Evolutionary conservation across 2,888 invertebrate genomes (phyloP), one percentile per base, ranked within the genome.

Genomic region (Apantesis nais): DNA sequence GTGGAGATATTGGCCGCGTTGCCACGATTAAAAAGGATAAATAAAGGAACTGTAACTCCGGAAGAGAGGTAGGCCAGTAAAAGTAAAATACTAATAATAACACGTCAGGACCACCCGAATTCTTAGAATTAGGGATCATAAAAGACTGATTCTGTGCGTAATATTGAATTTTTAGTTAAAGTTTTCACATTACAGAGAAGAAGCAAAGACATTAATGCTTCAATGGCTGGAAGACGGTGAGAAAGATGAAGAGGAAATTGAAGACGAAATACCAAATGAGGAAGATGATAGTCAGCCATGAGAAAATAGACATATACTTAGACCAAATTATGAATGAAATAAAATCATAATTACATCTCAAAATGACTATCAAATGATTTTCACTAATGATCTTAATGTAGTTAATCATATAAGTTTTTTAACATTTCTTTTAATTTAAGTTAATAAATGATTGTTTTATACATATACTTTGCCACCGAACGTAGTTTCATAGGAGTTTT

Each of bases 11-110:
- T 96, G 39, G 95, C 95, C 0, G 82, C 95, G 8, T 82, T 96
- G 67, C 95, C 96, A 0, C 87, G 91, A 62, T 87, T 96, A 29
- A 96, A 93, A 73, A 89, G 96, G 66, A 88, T 96, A 25, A 96
- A 96, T 80, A 96, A 96, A 84, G 84, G 84, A 9, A 75, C 83
- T 0, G 88, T 96, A 3, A 92, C 91, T 2, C 89, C 92, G 0
- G 95, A 96, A 68, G 96, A 96, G 84, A 90, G 93, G 89, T 95
- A 91, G 71, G 55, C 2, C 12, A 16, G 16, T 11, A 0, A 37
- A 11, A 22, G 31, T 34, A 25, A 11, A 31, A 34, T 61, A 34
- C 2, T 12, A 12, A n/a, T 34, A 31, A 31, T 11, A 34, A 34
- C 22, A 34, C 8, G 9, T 22, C 34, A 3, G 4, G 60, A 22